Base-by-base conservation (phyloP, 2,888 invertebrate species). In the Hydriomena furcata region DNA sequence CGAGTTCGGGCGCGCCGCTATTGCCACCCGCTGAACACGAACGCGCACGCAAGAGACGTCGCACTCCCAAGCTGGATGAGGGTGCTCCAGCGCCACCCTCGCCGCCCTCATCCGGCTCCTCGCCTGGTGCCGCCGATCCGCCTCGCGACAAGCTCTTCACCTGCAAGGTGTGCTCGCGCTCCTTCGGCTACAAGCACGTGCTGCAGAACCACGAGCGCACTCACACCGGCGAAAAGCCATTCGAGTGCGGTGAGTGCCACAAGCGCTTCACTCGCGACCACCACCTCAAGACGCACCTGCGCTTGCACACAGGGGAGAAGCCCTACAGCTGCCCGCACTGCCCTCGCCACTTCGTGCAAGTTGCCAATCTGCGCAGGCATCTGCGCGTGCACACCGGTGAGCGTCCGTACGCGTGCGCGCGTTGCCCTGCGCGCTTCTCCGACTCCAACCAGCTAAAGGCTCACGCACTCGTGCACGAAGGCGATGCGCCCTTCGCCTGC, bases 121-220 rank as follows among this genome's bases (percentile, higher is more conserved):
- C 89, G 0, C 90, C 91, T 6, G 88, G 89, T 4, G 88, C 91
- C 13, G 66, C 89, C 7, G 91, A 91, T 42, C 87, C 91, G 0
- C 90, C 92, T 0, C 88, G 95, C 7, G 97, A 97, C 71, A 96
- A 97, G 76, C 94, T 95, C 49, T 98, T 98, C 85, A 96, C 95
- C 13, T 98, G 98, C 82, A 94, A 94, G 68, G 91, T 96, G 35
- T 98, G 98, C 88, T 94, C 95, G 53, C 93, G 97, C 60, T 95
- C 95, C 7, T 98, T 98, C 73, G 97, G 97, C 36, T 98, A 98
- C 91, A 98, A 98, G 74, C 98, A 98, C 83, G 98, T 98, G 11
- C 91, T 98, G 38, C 97, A 98, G 83, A 98, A 98, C 77, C 98
- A 98, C 83, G 97, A 97, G 73, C 93, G 98, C 64, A 98, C 98